Conservation (phyloP, 2,888 invertebrate species). For the Oxyscelio sp. region DNA sequence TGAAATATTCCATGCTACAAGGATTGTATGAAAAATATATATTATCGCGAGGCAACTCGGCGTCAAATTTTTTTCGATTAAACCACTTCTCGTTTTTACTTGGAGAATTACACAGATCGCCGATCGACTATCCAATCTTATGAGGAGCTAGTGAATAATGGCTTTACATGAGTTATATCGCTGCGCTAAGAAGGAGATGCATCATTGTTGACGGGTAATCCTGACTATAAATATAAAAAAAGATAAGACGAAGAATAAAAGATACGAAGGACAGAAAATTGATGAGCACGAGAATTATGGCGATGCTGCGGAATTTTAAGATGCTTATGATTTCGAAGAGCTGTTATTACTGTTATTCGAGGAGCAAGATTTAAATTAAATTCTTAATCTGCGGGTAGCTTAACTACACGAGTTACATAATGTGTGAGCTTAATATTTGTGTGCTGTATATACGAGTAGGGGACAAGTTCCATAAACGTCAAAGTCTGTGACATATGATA, state of each 20-base stretch:
- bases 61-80: constrained; percentile 54
- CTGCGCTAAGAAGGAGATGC: constrained; percentile 62
- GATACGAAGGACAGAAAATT: constrained; percentile 74
- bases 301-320: constrained; percentile 25
- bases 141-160: constrained; percentile 68
- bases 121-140: constrained; percentile 64
- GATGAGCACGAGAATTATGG: constrained; percentile 78
- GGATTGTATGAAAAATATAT: constrained; percentile 51
- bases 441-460: no score
- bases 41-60: constrained; percentile 35
- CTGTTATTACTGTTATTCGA: no score
- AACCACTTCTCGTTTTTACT: constrained; percentile 30
- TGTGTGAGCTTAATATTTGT: no score
- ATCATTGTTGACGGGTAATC: constrained; percentile 76
- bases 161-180: constrained; percentile 71
- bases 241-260: constrained; percentile 39
- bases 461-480: no score
- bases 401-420: no score
- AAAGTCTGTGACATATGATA: no score
- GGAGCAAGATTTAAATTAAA: no score
- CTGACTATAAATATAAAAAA: constrained; percentile 73
- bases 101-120: constrained; percentile 66
- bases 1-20: constrained; percentile 44
- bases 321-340: no score
- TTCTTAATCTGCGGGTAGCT: no score